Conservation (phyloP, 2,888 invertebrate species). For the Eumerus sabulonum region DNA sequence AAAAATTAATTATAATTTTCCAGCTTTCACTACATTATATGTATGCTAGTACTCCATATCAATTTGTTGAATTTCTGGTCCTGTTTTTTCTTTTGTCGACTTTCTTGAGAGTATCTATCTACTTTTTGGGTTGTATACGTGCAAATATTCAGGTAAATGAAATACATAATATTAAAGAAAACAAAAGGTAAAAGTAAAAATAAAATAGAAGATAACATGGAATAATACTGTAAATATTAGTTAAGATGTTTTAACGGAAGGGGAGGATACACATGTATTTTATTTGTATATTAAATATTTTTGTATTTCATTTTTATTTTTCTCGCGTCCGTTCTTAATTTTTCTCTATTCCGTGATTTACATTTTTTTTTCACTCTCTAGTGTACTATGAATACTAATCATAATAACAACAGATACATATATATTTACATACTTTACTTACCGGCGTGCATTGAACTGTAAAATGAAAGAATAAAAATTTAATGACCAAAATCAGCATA, state of each 20-base stretch:
- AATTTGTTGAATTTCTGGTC: background rate
- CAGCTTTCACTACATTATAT: too few species aligned
- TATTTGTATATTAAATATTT: slow-evolving; percentile 3
- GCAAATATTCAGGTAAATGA: slow-evolving; percentile 56
- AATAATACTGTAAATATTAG: slow-evolving; percentile 48
- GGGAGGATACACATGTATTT: slow-evolving; percentile 22
- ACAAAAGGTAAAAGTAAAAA: slow-evolving; percentile 1
- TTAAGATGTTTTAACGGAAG: slow-evolving; percentile 24
- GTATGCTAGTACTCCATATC: background rate
- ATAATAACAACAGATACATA: slow-evolving; percentile 9
- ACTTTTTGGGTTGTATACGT: slow-evolving; percentile 49
- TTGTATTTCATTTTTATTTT: background rate
- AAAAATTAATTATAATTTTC: too few species aligned
- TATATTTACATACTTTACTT: slow-evolving; percentile 33
- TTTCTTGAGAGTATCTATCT: slow-evolving; percentile 6
- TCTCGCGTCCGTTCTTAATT: background rate
- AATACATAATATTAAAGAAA: slow-evolving; percentile 19
- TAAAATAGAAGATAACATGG: background rate
- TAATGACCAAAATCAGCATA: slow-evolving; percentile 9
- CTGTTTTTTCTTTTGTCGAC: background rate
- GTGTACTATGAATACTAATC: too few species aligned
- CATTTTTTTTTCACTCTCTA: too few species aligned
- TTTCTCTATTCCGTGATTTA: background rate
- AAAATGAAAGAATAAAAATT: slow-evolving; percentile 16
- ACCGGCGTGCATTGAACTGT: slow-evolving; percentile 35